A percentile compares a stretch with the other conserved stretches of the same genome.
Evolutionary conservation across 2,888 invertebrate genomes (phyloP).

Genomic region (Acrobasis suavella): DNA sequence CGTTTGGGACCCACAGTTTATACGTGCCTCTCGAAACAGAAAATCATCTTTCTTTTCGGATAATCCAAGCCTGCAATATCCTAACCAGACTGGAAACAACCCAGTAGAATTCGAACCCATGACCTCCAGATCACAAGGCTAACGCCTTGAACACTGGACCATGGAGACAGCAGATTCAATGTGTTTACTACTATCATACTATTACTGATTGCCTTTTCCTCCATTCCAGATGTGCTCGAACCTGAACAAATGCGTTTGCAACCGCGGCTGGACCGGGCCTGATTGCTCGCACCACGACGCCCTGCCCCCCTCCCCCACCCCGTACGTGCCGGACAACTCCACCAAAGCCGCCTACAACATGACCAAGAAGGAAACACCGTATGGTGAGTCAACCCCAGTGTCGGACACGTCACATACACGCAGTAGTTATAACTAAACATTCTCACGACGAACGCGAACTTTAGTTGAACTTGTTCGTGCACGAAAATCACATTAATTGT

Average conservation of each 20-base stretch:
- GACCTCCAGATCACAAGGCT: no score
- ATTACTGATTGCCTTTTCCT: no score
- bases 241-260: constrained; percentile 95
- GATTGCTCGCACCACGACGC: constrained; percentile 92
- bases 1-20: no score
- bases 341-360: constrained; percentile 83
- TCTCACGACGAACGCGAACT: neutral
- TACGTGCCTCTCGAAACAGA: no score
- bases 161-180: no score
- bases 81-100: no score
- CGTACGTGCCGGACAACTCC: constrained; percentile 77
- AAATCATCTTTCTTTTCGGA: no score
- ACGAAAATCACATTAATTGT: no score
- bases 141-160: no score
- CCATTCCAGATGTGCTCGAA: constrained; percentile 92
- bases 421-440: neutral
- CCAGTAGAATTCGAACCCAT: no score
- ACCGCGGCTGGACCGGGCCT: constrained; percentile 92
- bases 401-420: constrained; percentile 24
- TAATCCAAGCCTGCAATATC: no score
- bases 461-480: neutral
- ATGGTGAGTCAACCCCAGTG: constrained; percentile 88
- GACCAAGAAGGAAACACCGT: constrained; percentile 95
- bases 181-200: no score
- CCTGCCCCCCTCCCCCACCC: constrained; percentile 84